Conservation (phyloP, 2,888 invertebrate species). For the Synergus gifuensis region DNA sequence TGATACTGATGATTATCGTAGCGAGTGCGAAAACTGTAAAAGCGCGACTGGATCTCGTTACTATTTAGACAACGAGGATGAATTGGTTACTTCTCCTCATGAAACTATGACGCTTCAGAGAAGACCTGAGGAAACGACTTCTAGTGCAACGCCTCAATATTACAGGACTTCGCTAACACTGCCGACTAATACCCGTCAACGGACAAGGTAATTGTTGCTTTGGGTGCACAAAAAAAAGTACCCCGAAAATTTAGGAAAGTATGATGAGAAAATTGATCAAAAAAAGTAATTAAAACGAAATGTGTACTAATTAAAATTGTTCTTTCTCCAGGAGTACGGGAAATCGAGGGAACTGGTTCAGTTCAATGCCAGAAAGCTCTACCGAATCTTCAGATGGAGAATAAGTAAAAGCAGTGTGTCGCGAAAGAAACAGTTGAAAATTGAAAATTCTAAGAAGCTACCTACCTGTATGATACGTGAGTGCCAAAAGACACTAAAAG, state of each 20-base stretch:
- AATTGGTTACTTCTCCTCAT: constrained; percentile 79
- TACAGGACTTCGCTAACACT: constrained; percentile 83
- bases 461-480: constrained; percentile 57
- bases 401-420: constrained; percentile 60
- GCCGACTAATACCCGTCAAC: constrained; percentile 82
- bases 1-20: constrained; percentile 87
- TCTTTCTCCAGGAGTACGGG: constrained; percentile 72
- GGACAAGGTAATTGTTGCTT: constrained; percentile 76
- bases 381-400: constrained; percentile 78
- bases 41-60: constrained; percentile 85
- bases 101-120: constrained; percentile 86
- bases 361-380: constrained; percentile 80
- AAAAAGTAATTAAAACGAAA: neutral
- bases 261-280: neutral
- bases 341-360: constrained; percentile 80
- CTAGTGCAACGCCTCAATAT: constrained; percentile 78
- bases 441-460: constrained; percentile 50
- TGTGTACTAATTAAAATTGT: neutral
- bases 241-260: too few relatives aligned
- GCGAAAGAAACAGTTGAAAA: constrained; percentile 51
- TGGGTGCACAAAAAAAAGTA: too few relatives aligned
- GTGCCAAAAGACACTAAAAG: constrained; percentile 60
- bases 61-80: constrained; percentile 81
- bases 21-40: constrained; percentile 92
- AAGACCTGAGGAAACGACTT: constrained; percentile 78